Evolutionary conservation across 2,797 vertebrate genomes (phyloP), one percentile per base, ranked within the genome.

Genomic region (Buceros bicornis): DNA sequence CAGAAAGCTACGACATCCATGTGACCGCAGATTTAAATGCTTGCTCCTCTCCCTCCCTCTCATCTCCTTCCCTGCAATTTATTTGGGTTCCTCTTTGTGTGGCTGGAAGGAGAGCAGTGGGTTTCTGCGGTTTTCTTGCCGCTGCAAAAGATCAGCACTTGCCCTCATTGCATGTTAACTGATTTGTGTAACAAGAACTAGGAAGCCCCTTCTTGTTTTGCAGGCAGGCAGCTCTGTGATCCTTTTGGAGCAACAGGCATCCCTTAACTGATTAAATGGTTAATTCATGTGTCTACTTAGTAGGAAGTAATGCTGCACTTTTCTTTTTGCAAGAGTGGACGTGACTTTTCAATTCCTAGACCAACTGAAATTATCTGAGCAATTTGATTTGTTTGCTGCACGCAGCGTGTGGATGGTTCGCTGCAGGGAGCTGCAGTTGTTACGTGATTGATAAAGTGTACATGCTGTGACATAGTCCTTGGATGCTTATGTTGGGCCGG

Each of bases 381-480:
- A 11, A 0, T 35, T 4, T 9, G 42, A n/a, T 69, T 53, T 69
- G 73, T 64, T 64, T 31, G 40, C 57, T 28, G 66, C 1, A 9
- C 74, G 54, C 80, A 29, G 45, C 0, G 0, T 35, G 61, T 11
- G 37, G 47, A 3, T 3, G 26, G 37, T 12, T 45, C n/a, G 5
- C 25, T 0, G 0, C 26, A 1, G 81, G 66, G 69, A 74, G 53
- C 73, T 35, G 4, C 18, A 0, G n/a, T 25, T 13, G 28, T 42
- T 31, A 4, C 0, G 1, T 4, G 69, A 60, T 53, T 0, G 0
- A 1, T 40, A 17, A 54, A 67, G 47, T 2, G 0, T 12, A 4
- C 0, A 3, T 0, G 0, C 35, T 4, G n/a, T 24, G 26, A 48
- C 0, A 6, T 21, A 8, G 25, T 8, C 60, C 6, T 0, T 5